Evolutionary conservation across 2,113 vertebrate species (phyloP).

Genomic region (Narcine bancroftii): DNA sequence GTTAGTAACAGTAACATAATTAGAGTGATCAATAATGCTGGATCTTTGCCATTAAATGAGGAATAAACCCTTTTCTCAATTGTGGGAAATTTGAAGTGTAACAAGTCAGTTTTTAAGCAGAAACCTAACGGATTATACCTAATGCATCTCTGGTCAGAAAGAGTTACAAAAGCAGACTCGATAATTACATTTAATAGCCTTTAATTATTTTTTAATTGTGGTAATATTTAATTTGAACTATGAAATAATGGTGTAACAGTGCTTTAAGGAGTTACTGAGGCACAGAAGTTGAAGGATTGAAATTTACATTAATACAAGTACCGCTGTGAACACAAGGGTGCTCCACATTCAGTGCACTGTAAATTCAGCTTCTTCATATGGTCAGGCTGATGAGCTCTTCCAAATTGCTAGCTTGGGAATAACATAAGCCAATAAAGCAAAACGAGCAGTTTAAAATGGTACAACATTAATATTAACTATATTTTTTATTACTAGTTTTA

Average conservation of each 20-base stretch:
- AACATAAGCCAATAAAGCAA: constrained; percentile 21
- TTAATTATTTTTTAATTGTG: not conserved
- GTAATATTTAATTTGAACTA: not conserved
- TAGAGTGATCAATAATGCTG: not conserved
- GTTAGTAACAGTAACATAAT: not conserved
- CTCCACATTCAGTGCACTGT: not conserved
- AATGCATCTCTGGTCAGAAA: not conserved
- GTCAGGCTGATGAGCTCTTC: constrained; percentile 16
- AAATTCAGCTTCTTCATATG: not conserved
- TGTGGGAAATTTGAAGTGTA: not conserved
- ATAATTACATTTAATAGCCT: not conserved
- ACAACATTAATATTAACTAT: not conserved
- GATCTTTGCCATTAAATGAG: not conserved
- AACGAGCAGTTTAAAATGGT: constrained; percentile 16
- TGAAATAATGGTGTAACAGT: not conserved
- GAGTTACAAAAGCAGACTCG: not conserved
- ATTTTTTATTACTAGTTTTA: constrained; percentile 27
- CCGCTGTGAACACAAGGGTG: constrained; percentile 1
- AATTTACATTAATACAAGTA: not conserved
- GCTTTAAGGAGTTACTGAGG: not conserved
- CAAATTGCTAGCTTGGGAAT: constrained; percentile 20
- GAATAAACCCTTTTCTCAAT: not conserved
- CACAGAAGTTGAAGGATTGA: not conserved
- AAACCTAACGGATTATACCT: not conserved
- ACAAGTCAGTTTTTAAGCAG: no score